Evolutionary conservation across 1,140 invertebrate species (phyloP).

Genomic region (Caenorhabditis remanei): DNA sequence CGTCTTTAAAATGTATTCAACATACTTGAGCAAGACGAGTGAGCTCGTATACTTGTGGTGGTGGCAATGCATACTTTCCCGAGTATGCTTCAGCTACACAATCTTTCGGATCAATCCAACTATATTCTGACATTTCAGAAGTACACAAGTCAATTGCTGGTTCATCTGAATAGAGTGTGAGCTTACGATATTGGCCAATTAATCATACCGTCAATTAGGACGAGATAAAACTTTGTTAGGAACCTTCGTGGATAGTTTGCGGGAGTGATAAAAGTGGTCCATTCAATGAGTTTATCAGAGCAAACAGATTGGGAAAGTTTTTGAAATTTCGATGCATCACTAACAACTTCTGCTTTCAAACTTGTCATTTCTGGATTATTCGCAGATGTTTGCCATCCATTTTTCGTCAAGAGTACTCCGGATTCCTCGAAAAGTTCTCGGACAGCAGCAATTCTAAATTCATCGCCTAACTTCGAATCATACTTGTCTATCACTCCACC

Average conservation of each 20-base stretch:
- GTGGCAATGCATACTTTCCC: slow-evolving; percentile 48
- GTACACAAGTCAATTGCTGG: slow-evolving; percentile 60
- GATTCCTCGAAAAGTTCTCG: slow-evolving; percentile 65
- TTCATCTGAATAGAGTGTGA: slow-evolving; percentile 45
- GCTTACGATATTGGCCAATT: neutral
- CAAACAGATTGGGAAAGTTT: slow-evolving; percentile 13
- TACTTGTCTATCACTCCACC: slow-evolving; percentile 61
- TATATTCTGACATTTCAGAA: slow-evolving; percentile 62
- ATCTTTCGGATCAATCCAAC: slow-evolving; percentile 55
- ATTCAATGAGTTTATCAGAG: slow-evolving; percentile 41
- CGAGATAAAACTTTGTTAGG: slow-evolving; percentile 49
- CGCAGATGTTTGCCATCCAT: slow-evolving; percentile 44
- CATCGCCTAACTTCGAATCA: slow-evolving; percentile 36
- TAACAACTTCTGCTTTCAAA: slow-evolving; percentile 23
- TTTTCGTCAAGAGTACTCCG: slow-evolving; percentile 57
- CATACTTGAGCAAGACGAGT: slow-evolving; percentile 60
- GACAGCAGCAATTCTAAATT: slow-evolving; percentile 29
- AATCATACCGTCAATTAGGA: slow-evolving; percentile 42
- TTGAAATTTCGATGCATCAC: slow-evolving; percentile 44
- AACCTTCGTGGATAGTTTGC: slow-evolving; percentile 59
- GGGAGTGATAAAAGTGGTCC: slow-evolving; percentile 57
- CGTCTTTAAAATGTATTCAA: neutral
- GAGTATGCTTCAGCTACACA: slow-evolving; percentile 38
- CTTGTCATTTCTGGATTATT: slow-evolving; percentile 19
- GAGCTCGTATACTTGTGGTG: slow-evolving; percentile 63